Percentiles rank a stretch among this genome's conserved stretches.
phyloP scores from a whole-genome alignment of 2,888 invertebrate genomes.

The Ennomos erosarius region DNA sequence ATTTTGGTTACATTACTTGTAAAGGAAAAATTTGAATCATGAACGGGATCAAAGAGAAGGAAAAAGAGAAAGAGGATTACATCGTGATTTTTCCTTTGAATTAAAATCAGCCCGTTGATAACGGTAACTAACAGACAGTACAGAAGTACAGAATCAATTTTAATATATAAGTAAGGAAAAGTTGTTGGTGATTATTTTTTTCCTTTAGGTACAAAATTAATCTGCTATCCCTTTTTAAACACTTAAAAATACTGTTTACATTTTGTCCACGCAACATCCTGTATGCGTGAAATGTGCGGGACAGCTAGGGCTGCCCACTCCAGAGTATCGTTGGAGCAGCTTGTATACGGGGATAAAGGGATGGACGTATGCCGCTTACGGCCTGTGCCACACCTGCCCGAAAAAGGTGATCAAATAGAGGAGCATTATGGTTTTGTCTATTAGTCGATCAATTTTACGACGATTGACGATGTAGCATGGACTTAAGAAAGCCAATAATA shows the following conservation, averaged over 20 bases:
- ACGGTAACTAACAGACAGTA: too few species aligned
- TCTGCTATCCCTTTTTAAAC: conserved; percentile 8
- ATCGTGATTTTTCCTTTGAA: too few species aligned
- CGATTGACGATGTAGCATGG: neutral
- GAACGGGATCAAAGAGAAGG: too few species aligned
- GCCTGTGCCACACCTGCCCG: conserved; percentile 50
- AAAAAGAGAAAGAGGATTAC: too few species aligned
- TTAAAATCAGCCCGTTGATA: too few species aligned
- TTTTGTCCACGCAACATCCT: conserved; percentile 44
- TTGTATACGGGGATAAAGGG: conserved; percentile 72
- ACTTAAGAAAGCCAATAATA: too few species aligned
- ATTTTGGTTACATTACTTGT: too few species aligned
- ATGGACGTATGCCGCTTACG: conserved; percentile 65
- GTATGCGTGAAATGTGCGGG: conserved; percentile 57
- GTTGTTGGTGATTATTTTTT: too few species aligned
- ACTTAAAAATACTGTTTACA: neutral
- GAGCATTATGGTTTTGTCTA: conserved; percentile 27
- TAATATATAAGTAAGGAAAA: too few species aligned
- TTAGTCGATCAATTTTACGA: conserved; percentile 14
- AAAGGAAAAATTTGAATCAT: too few species aligned
- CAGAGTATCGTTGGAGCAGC: conserved; percentile 60
- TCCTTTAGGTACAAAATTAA: neutral
- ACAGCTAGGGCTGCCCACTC: conserved; percentile 56
- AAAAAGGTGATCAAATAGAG: conserved; percentile 26
- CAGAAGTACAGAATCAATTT: too few species aligned